Evolutionary conservation across 2,888 invertebrate species (phyloP).

Genomic region (Tanytarsus gracilentus): DNA sequence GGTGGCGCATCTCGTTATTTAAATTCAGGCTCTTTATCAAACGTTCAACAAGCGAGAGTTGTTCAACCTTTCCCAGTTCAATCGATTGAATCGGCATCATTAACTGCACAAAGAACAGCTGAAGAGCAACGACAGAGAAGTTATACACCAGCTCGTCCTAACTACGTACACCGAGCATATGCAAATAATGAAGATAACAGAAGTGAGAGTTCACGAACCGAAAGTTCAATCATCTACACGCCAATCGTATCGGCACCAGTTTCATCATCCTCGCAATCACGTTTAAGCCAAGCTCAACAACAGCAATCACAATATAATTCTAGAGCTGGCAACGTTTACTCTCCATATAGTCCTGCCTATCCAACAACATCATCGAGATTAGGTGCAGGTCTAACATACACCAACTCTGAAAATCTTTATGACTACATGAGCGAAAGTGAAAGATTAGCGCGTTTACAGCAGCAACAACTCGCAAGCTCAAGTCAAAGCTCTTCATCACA

Average conservation of each 20-base stretch:
- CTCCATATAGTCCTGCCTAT: too few relatives aligned
- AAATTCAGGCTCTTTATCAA: constrained; percentile 18
- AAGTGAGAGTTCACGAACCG: background rate
- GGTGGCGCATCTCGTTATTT: constrained; percentile 15
- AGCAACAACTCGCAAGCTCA: constrained; percentile 32
- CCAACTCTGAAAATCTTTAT: background rate
- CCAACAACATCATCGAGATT: too few relatives aligned
- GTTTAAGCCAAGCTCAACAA: too few relatives aligned
- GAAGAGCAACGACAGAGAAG: constrained; percentile 12
- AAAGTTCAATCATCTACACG: background rate
- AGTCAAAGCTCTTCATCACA: background rate
- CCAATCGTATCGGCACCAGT: too few relatives aligned
- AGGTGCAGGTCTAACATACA: background rate
- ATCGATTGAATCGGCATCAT: constrained; percentile 17
- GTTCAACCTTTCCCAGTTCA: constrained; percentile 3
- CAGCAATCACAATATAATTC: too few relatives aligned
- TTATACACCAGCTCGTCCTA: background rate
- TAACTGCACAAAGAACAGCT: background rate
- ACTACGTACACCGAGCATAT: background rate
- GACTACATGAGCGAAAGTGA: constrained; percentile 39
- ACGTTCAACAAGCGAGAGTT: background rate
- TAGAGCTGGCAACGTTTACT: too few relatives aligned
- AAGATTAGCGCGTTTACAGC: constrained; percentile 38
- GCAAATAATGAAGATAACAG: background rate
- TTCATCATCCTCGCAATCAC: too few relatives aligned